Conservation (phyloP, 2,797 vertebrate genomes). For the Bothrops alternatus region DNA sequence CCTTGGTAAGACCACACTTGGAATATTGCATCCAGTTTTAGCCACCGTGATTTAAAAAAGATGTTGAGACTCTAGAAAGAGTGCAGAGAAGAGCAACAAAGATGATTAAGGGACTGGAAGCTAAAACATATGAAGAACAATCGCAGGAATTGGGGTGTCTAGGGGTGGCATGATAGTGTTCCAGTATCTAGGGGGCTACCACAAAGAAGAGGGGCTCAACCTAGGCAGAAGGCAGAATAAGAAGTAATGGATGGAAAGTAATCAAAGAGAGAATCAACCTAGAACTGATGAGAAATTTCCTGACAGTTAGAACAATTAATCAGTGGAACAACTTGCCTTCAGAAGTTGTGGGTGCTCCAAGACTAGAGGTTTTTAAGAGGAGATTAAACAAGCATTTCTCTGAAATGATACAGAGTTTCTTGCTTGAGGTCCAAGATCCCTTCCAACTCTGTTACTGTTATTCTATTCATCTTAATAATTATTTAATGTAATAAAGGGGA, state of each 20-base stretch:
- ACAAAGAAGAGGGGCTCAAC: neutral
- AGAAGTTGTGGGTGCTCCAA: neutral
- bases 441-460: neutral
- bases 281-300: neutral
- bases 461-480: neutral
- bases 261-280: neutral
- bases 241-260: neutral
- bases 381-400: neutral
- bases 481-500: neutral
- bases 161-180: neutral
- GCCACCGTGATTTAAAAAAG: neutral
- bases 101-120: neutral
- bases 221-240: neutral
- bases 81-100: neutral
- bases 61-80: neutral
- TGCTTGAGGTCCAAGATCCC: neutral
- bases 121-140: neutral
- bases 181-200: neutral
- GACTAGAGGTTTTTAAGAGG: neutral
- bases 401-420: neutral
- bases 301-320: neutral
- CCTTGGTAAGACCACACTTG: neutral
- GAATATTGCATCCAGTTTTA: neutral
- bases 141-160: neutral
- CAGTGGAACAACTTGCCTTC: neutral